Evolutionary conservation across 2,113 vertebrate species (phyloP).

Genomic region (Dendropsophus ebraccatus): DNA sequence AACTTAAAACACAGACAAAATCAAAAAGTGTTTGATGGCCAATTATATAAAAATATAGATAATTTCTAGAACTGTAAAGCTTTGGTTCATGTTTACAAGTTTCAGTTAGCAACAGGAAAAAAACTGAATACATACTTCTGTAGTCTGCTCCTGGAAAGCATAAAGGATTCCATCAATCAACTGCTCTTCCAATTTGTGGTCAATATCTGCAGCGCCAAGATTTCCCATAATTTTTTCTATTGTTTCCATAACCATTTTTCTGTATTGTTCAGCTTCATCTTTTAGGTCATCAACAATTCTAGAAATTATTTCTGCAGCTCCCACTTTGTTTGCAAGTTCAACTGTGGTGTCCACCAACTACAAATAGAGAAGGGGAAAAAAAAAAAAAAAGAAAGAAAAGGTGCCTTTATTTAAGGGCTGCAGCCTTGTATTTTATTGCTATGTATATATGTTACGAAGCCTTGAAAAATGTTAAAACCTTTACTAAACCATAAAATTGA

Average conservation of each 20-base stretch:
- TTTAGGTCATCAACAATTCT: constrained; percentile 98
- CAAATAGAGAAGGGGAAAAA: constrained; percentile 22
- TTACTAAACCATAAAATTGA: background rate
- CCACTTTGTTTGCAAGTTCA: constrained; percentile 98
- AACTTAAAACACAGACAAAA: too few relatives aligned
- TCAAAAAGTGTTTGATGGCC: too few relatives aligned
- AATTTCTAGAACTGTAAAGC: too few relatives aligned
- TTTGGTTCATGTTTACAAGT: background rate
- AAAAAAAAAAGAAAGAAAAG: background rate
- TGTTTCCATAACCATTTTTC: constrained; percentile 99
- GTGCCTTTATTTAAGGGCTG: too few relatives aligned
- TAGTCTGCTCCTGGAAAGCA: constrained; percentile 98
- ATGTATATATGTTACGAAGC: too few relatives aligned
- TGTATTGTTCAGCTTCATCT: constrained; percentile 97
- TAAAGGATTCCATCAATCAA: constrained; percentile 97
- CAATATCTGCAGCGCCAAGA: constrained; percentile 95
- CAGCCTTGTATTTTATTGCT: too few relatives aligned
- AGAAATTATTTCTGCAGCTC: constrained; percentile 97
- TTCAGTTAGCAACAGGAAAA: background rate
- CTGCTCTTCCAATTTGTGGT: constrained; percentile 98
- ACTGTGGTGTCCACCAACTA: constrained; percentile 98
- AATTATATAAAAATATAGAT: too few relatives aligned
- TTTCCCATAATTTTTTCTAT: constrained; percentile 99
- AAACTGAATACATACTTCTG: constrained; percentile 79
- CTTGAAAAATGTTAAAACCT: too few relatives aligned